phyloP scores from a whole-genome alignment of 2,797 vertebrate genomes.

The Epinephelus coioides region DNA sequence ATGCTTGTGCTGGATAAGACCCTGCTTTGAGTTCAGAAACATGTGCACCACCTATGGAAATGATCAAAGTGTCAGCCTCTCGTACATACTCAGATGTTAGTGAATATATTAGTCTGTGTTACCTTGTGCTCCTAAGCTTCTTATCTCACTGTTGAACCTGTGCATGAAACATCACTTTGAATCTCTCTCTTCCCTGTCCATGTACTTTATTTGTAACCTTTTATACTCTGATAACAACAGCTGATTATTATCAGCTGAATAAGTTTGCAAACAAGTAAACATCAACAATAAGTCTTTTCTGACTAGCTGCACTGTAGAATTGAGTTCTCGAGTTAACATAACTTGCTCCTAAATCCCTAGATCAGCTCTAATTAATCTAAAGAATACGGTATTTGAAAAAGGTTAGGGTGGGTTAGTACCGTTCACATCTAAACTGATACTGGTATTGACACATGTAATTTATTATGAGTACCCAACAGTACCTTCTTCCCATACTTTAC shows the following conservation, averaged over 20 bases:
- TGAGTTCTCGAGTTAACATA: neutral
- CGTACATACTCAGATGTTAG: constrained; percentile 16
- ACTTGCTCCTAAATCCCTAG: neutral
- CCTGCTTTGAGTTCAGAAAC: constrained; percentile 19
- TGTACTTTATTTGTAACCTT: constrained; percentile 9
- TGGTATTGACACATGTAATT: too few relatives aligned
- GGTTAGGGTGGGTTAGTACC: too few relatives aligned
- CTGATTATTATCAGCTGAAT: constrained; percentile 28
- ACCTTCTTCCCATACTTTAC: too few relatives aligned
- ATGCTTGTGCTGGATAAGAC: constrained; percentile 52
- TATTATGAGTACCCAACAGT: too few relatives aligned
- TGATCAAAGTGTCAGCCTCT: constrained; percentile 30
- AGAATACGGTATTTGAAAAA: too few relatives aligned
- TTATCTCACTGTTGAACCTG: constrained; percentile 40
- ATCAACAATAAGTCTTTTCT: neutral
- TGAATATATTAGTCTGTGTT: constrained; percentile 30
- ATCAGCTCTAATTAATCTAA: neutral
- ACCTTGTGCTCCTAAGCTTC: constrained; percentile 32
- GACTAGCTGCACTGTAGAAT: neutral
- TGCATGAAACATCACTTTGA: constrained; percentile 28
- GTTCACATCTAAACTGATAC: too few relatives aligned
- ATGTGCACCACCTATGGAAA: constrained; percentile 17
- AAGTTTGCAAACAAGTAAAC: constrained; percentile 2
- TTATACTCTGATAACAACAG: neutral
- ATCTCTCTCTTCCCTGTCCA: constrained; percentile 7